Percentiles rank a stretch among this genome's conserved stretches.
These are phyloP conservation scores for Dorcus hopei DNA, from an alignment of 2,888 invertebrate species.

Conservation along the genomic window DNA sequence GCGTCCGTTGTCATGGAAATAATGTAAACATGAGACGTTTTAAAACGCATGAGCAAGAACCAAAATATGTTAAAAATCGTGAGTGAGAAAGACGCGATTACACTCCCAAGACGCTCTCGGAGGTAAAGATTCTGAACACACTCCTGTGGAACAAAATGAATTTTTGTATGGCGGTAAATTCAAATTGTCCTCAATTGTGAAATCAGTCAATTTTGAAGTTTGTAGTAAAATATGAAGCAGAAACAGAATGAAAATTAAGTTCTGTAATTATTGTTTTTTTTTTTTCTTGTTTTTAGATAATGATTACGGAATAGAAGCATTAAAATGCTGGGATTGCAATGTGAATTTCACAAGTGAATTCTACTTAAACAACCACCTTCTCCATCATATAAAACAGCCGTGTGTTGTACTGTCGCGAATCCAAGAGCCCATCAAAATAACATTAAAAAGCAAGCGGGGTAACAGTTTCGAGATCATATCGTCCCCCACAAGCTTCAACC, in stretches of 20 bases:
- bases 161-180: no score
- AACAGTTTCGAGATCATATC: conserved; percentile 44
- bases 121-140: no score
- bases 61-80: no score
- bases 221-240: background rate
- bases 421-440: conserved; percentile 52
- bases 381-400: conserved; percentile 58
- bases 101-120: no score
- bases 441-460: conserved; percentile 45
- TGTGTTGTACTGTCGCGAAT: conserved; percentile 50
- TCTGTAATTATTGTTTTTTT: background rate
- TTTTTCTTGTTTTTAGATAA: background rate
- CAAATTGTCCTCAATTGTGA: no score
- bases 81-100: no score
- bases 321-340: conserved; percentile 53
- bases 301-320: background rate
- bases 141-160: no score
- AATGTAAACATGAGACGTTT: no score
- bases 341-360: conserved; percentile 51
- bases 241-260: background rate
- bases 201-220: no score
- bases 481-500: conserved; percentile 27
- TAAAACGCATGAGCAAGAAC: no score
- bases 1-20: no score
- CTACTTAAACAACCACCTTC: conserved; percentile 54